These are phyloP conservation scores for Tridacna gigas DNA, from an alignment of 2,888 invertebrate genomes.

Conservation along the genomic window DNA sequence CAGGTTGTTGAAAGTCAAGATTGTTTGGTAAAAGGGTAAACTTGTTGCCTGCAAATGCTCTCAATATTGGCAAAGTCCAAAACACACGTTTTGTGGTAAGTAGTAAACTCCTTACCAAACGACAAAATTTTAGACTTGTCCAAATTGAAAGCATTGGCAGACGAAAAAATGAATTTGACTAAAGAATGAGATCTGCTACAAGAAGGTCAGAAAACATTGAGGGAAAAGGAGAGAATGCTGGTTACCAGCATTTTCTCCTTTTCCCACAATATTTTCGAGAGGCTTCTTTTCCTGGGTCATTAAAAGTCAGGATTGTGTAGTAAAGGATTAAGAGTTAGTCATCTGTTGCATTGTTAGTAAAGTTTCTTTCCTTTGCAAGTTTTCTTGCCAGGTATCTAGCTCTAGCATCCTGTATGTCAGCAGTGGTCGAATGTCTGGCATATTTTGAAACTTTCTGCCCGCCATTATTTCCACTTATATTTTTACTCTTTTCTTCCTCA, in stretches of 20 bases:
- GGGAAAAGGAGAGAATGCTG: neutral
- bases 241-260: neutral
- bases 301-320: neutral
- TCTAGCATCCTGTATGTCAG: constrained; percentile 69
- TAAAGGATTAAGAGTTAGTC: neutral
- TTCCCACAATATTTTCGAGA: neutral
- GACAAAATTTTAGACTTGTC: too few species aligned
- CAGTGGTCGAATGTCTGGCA: constrained; percentile 69
- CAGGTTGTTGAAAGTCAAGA: too few species aligned
- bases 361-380: constrained; percentile 58
- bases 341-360: too few species aligned
- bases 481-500: neutral
- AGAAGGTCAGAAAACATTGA: neutral
- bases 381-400: constrained; percentile 74
- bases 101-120: too few species aligned
- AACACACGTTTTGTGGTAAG: too few species aligned
- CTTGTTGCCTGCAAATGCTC: too few species aligned
- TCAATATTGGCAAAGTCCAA: too few species aligned
- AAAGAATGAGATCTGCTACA: too few species aligned
- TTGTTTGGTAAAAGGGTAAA: too few species aligned
- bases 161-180: too few species aligned
- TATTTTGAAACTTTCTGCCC: constrained; percentile 59
- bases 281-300: neutral
- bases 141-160: too few species aligned
- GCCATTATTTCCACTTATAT: constrained; percentile 23